Evolutionary conservation across 2,888 invertebrate genomes (phyloP), one percentile per base, ranked within the genome.

Genomic region (Caenorhabditis doughertyi): DNA sequence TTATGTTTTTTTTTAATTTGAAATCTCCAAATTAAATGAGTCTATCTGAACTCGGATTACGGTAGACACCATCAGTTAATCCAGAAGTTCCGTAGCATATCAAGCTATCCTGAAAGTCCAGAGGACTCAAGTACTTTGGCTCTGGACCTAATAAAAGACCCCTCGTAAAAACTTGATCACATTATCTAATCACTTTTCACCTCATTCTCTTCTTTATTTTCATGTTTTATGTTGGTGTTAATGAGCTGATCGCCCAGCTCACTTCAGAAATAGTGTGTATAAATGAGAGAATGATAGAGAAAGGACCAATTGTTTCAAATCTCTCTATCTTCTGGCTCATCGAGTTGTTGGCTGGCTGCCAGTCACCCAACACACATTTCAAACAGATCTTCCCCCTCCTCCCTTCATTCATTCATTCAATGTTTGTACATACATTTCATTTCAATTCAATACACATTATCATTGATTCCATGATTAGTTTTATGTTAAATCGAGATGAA

Each of bases 301-400:
- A n/a, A 39, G 65, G 79, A 71, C 79, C 71, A 79, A 79, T 72
- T 79, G 79, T 79, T 79, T 72, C 79, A 77, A 62, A 47, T 60
- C 35, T 58, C 11, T 76, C 76, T 55, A 23, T 23, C 67, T 42
- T 25, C n/a, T 39, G 53, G 51, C 32, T 60, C 58, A 32, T 42
- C 42, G 18, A 8, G 47, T n/a, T 71, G 56, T 71, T 65, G 65
- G 65, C 71, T 62, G 71, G 58, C 62, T 56, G 71, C 65, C 77
- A 77, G 77, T 70, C 77, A 77, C 77, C 53, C 32, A 55, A 74
- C 65, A 70, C 70, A 68, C 68, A 35, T 62, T 72, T 56, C 72
- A 39, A 51, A 42, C 32, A 65, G 35, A 65, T 65, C 35, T 35
- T 25, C 42, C 64, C 27, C 27, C 62, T 29, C 32, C 21, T 64